Percentiles rank a stretch among this genome's conserved stretches.
phyloP scores from a whole-genome alignment of 1,140 invertebrate genomes.

The Rhizoglyphus robini region DNA sequence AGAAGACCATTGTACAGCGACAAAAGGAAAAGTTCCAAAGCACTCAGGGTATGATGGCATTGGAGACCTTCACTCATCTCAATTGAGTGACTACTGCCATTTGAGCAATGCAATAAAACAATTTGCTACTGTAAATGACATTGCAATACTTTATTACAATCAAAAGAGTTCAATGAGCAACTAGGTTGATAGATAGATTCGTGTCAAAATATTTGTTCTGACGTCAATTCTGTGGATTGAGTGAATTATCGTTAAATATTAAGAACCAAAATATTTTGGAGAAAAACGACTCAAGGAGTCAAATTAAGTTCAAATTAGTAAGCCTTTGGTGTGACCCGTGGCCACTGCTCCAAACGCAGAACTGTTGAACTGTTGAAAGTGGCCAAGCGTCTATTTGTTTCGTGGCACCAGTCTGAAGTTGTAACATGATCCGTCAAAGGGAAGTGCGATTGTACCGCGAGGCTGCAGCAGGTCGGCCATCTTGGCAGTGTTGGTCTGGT shows the following conservation, averaged over 20 bases:
- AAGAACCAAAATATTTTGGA: not conserved
- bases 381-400: conserved; percentile 3
- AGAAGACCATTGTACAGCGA: conserved; percentile 2
- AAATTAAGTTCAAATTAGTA: not conserved
- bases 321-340: no score
- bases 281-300: not conserved
- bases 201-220: not conserved
- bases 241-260: not conserved
- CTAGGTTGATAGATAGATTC: no score
- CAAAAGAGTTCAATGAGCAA: no score
- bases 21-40: not conserved
- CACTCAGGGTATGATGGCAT: not conserved
- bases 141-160: no score
- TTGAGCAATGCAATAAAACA: no score
- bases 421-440: not conserved
- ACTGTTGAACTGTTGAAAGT: no score
- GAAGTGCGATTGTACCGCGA: not conserved
- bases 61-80: not conserved
- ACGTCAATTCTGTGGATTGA: not conserved
- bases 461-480: not conserved
- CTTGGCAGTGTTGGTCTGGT: not conserved
- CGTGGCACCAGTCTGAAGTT: not conserved
- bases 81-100: no score
- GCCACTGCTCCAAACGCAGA: no score
- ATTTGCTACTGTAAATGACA: no score